Percentiles rank a stretch among this genome's conserved stretches.
Conservation (phyloP, 2,113 vertebrate species). For the Zootoca vivipara region DNA sequence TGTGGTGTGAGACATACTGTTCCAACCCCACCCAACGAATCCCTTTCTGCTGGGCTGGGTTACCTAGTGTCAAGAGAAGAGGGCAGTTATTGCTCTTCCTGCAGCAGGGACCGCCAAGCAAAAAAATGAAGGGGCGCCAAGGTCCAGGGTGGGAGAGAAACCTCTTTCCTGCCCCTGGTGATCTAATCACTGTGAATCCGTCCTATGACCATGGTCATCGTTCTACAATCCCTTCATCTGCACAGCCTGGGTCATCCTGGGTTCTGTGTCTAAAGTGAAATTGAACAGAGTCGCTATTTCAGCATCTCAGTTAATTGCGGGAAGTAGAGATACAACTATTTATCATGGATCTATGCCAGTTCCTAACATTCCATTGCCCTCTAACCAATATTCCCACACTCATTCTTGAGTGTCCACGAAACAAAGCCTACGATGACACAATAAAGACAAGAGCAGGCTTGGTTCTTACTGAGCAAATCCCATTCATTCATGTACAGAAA, state of each 20-base stretch:
- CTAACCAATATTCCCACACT: neutral
- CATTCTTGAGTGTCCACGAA: neutral
- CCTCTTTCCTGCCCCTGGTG: neutral
- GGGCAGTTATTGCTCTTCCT: neutral
- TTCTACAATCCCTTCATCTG: neutral
- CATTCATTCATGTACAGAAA: neutral
- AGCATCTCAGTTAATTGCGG: too few relatives aligned
- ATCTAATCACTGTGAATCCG: neutral
- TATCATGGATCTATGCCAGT: neutral
- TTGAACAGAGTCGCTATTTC: neutral
- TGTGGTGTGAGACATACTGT: neutral
- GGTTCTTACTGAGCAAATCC: neutral
- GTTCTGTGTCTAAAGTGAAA: neutral
- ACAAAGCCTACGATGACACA: neutral
- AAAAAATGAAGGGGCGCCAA: neutral
- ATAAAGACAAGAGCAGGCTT: neutral
- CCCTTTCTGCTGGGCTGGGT: neutral
- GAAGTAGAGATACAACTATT: neutral
- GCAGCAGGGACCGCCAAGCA: neutral
- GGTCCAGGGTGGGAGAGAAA: neutral
- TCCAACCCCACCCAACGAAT: too few relatives aligned
- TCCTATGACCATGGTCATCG: too few relatives aligned
- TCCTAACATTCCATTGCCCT: neutral
- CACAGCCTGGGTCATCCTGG: neutral
- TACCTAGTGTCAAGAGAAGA: neutral